Base-by-base conservation (phyloP, 2,888 invertebrate species). In the Diachrysia chrysitis region DNA sequence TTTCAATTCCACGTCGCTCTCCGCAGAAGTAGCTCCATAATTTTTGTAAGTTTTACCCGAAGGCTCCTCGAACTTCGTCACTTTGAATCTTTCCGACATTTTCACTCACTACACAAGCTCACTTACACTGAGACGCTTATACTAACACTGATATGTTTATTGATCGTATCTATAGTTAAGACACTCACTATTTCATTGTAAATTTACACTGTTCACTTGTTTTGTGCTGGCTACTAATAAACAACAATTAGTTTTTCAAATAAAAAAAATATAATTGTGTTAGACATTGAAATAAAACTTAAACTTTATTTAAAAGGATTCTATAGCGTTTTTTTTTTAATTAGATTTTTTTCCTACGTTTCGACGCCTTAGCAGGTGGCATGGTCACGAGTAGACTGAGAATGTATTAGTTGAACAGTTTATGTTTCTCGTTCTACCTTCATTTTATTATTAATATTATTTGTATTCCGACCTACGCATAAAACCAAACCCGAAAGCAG, bases 71-170 rank as follows among this genome's bases (percentile, higher is more conserved):
- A 95, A 95, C 86, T 96, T 96, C 70, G 96, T 96, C 89, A 96
- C 96, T 88, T 96, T 96, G 86, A 96, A 96, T 54, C 96, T 91
- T 88, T 96, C 96, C 72, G 96, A 95, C 96, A 96, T 96, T 83
- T 91, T 94, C 84, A 85, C 84, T 66, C 70, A 82, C 78, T 77
- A 66, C 25, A 42, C 57, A 46, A 12, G 2, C 2, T 21, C 21
- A 21, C 21, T 48, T 4, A 64, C 70, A 66, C 63, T 66, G 67
- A 21, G 46, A 65, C 72, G 81, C 78, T 80, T 71, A 72, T 71
- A 68, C 59, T 73, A 29, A 71, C 72, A 76, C 68, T 64, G 0
- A 58, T 23, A 19, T 32, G 63, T 46, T 56, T 58, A 58, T 71
- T 72, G 73, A 76, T 76, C 14, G 6, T 21, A 37, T 54, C 12